Evolutionary conservation across 2,797 vertebrate genomes (phyloP), one percentile per base, ranked within the genome.

Genomic region (Zalophus californianus): DNA sequence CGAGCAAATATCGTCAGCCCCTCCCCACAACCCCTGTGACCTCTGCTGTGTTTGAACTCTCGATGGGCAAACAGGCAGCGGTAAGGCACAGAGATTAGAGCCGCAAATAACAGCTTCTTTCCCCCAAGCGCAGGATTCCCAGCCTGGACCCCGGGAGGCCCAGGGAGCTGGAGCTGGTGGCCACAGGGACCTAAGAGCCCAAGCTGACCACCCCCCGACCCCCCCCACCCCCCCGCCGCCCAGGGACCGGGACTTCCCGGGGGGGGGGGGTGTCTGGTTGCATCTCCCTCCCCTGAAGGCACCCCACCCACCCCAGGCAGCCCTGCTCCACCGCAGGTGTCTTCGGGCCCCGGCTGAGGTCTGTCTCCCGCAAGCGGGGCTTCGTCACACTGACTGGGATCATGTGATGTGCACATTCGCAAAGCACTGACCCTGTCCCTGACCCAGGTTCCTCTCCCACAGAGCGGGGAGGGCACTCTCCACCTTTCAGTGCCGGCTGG

Each of bases 61-160:
- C 14, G 0, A 54, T 95, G 94, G 86, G 95, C 97, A 97, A 96
- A 97, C 90, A 96, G 48, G 58, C 2, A 0, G 75, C 1, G 96
- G 96, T 93, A 96, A 96, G 93, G 88, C 2, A 0, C 78, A 15
- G 91, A 96, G 97, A 97, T 97, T 86, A 86, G 64, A 79, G 44
- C 54, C 13, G 16, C 5, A 2, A 50, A 79, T n/a, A 88, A 89
- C 27, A 29, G 54, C 85, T 35, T 44, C 80, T 13, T 32, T 21
- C 72, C 75, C 54, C 38, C 21, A 10, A 85, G 62, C 0, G 0
- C 5, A 3, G 35, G n/a, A 18, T n/a, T 82, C 87, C 92, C 68
- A n/a, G 92, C 41, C 2, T 7, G 3, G 56, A 44, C 73, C 64
- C 25, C 0, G 38, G 68, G 60, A 25, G 5, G 62, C 21, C 20